These are phyloP conservation scores for Sialia sialis DNA, from an alignment of 2,113 vertebrate genomes.

Conservation along the genomic window DNA sequence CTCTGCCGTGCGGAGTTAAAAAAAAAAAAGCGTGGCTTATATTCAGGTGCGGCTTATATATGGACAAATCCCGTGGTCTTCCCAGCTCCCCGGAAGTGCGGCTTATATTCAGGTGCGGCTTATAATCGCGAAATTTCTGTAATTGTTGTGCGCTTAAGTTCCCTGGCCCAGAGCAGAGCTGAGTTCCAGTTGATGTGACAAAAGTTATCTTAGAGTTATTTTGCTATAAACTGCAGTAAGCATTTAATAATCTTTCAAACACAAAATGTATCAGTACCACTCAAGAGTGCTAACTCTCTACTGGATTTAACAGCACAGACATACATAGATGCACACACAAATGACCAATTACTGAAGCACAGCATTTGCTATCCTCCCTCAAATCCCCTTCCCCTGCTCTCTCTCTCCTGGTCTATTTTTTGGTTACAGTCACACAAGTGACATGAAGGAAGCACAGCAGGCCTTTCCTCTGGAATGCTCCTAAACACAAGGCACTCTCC, in stretches of 20 bases:
- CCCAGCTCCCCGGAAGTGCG: too few relatives aligned
- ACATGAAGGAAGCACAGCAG: not conserved
- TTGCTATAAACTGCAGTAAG: not conserved
- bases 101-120: too few relatives aligned
- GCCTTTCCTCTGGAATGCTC: not conserved
- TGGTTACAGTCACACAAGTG: not conserved
- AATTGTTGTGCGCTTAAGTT: not conserved
- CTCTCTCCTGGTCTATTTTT: not conserved
- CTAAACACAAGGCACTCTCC: not conserved
- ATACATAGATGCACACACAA: accelerated
- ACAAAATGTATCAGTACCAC: not conserved
- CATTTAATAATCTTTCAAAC: not conserved
- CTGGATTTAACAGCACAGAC: not conserved
- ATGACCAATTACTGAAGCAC: not conserved
- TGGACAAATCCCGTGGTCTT: too few relatives aligned
- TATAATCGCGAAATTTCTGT: too few relatives aligned
- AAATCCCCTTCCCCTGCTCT: not conserved
- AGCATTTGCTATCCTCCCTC: not conserved
- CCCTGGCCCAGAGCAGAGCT: not conserved
- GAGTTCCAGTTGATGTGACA: not conserved
- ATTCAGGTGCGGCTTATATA: too few relatives aligned
- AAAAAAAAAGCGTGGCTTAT: too few relatives aligned
- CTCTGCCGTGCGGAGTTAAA: too few relatives aligned
- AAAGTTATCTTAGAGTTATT: not conserved
- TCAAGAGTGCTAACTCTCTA: not conserved